Evolutionary conservation across 2,888 invertebrate genomes (phyloP).

Genomic region (Phasia obesa): DNA sequence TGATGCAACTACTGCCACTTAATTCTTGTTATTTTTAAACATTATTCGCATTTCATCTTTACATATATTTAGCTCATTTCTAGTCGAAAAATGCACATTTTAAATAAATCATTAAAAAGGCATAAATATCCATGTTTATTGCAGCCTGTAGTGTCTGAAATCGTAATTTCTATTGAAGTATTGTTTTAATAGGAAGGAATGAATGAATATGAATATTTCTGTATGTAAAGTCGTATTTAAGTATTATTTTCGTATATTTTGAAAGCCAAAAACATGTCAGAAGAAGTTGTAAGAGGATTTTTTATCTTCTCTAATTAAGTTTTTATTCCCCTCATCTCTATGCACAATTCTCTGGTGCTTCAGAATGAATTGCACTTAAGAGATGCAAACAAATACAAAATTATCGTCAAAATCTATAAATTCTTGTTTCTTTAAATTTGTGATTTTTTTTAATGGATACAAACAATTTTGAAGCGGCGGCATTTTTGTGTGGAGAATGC

Average conservation of each 20-base stretch:
- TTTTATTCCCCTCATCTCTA: not conserved
- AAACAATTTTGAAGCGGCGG: conserved; percentile 37
- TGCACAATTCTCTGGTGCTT: conserved; percentile 26
- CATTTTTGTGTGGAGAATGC: conserved; percentile 31
- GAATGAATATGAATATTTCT: not conserved
- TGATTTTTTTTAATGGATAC: conserved; percentile 13
- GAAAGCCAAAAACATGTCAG: conserved; percentile 25
- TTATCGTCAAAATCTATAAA: conserved; percentile 26
- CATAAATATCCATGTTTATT: conserved; percentile 66
- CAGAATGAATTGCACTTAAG: conserved; percentile 42
- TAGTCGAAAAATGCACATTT: conserved; percentile 38
- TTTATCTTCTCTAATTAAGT: conserved; percentile 2
- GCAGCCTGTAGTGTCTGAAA: conserved; percentile 53
- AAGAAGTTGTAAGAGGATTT: conserved; percentile 35
- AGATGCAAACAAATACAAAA: conserved; percentile 50
- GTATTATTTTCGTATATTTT: not conserved
- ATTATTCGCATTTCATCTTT: conserved; percentile 9
- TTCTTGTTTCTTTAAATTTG: conserved; percentile 20
- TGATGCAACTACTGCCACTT: too few species aligned
- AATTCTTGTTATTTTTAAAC: conserved; percentile 1
- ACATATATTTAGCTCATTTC: conserved; percentile 11
- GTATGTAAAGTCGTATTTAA: not conserved
- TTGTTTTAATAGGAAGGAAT: not conserved
- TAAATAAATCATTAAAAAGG: conserved; percentile 44
- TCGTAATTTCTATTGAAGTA: conserved; percentile 36